Evolutionary conservation across 2,797 vertebrate genomes (phyloP).

Genomic region (Pelobates cultripes): DNA sequence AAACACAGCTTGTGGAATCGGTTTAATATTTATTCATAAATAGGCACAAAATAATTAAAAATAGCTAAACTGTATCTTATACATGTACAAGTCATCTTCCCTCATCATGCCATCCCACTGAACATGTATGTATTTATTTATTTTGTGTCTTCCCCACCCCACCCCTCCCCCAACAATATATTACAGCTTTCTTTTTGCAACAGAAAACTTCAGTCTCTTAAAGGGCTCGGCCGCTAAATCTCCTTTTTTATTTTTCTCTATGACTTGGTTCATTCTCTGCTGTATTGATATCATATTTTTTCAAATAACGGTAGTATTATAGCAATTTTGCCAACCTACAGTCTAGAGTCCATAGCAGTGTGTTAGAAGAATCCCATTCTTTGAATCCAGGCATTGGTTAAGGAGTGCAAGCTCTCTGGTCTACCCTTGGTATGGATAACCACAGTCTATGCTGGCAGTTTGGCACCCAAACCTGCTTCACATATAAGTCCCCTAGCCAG

Average conservation of each 20-base stretch:
- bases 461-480: conserved; percentile 59
- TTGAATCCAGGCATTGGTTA: conserved; percentile 67
- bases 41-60: conserved; percentile 91
- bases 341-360: conserved; percentile 74
- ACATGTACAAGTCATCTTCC: conserved; percentile 91
- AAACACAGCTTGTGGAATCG: conserved; percentile 76
- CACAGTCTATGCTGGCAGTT: conserved; percentile 58
- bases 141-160: not conserved
- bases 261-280: conserved; percentile 66
- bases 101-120: conserved; percentile 74
- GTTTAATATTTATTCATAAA: conserved; percentile 74
- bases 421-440: conserved; percentile 66
- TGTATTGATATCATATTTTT: conserved; percentile 65
- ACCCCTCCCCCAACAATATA: conserved; percentile 72
- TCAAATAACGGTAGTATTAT: conserved; percentile 43
- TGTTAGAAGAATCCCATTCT: conserved; percentile 65
- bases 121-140: conserved; percentile 68
- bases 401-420: conserved; percentile 65
- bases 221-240: conserved; percentile 72
- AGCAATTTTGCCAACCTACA: conserved; percentile 62
- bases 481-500: conserved; percentile 56
- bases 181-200: conserved; percentile 81
- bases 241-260: conserved; percentile 60
- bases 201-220: conserved; percentile 79
- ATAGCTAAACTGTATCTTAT: conserved; percentile 83